Evolutionary conservation across 23 tunicate species (phyloP).

Genomic region (Ciona savignyi): DNA sequence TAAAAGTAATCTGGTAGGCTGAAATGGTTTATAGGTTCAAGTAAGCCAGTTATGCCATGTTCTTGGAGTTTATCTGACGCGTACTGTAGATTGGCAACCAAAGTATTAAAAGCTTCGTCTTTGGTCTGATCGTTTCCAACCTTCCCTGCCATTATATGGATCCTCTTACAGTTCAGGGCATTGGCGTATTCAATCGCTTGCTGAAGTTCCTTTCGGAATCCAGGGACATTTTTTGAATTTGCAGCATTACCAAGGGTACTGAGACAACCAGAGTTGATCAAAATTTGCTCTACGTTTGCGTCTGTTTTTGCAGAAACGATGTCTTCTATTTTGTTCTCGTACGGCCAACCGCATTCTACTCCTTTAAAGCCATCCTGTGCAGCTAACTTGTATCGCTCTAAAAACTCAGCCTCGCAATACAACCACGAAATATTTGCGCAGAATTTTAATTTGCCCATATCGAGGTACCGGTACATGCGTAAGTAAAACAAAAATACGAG

Average conservation of each 20-base stretch:
- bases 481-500: no score
- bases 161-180: slow-evolving; percentile 72
- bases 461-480: no score
- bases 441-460: slow-evolving; percentile 65
- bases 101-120: slow-evolving; percentile 39
- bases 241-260: slow-evolving; percentile 67
- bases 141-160: slow-evolving; percentile 94
- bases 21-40: slow-evolving; percentile 79
- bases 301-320: slow-evolving; percentile 43
- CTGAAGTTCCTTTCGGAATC: slow-evolving; percentile 52
- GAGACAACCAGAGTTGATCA: slow-evolving; percentile 70
- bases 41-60: slow-evolving; percentile 66
- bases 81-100: slow-evolving; percentile 66
- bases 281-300: slow-evolving; percentile 51
- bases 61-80: slow-evolving; percentile 56
- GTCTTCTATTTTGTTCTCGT: slow-evolving; percentile 46
- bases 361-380: slow-evolving; percentile 65
- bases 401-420: slow-evolving; percentile 46
- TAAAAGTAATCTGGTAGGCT: slow-evolving; percentile 45
- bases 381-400: slow-evolving; percentile 61
- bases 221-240: slow-evolving; percentile 10
- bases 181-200: slow-evolving; percentile 77
- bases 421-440: slow-evolving; percentile 81
- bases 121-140: slow-evolving; percentile 13
- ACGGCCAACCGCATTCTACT: slow-evolving; percentile 91